A percentile compares a stretch with the other conserved stretches of the same genome.
Evolutionary conservation across 1,140 invertebrate species (phyloP).

Genomic region (Carposina sasakii): DNA sequence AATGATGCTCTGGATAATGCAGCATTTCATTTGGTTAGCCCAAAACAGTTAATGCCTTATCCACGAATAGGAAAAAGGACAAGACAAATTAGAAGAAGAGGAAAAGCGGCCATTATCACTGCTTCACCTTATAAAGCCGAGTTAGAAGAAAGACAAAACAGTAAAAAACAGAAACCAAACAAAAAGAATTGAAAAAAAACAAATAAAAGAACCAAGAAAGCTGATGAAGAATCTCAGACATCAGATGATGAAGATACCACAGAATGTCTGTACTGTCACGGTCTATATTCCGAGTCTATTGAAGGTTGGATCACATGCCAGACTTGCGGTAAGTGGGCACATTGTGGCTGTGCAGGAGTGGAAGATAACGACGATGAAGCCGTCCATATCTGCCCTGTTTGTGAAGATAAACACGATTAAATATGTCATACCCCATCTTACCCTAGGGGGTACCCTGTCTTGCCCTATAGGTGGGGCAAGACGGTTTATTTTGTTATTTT

Average conservation of each 20-base stretch:
- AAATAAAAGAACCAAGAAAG: not conserved
- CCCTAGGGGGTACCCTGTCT: no score
- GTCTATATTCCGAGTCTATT: conserved; percentile 23
- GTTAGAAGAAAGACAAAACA: conserved; percentile 16
- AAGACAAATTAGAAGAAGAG: no score
- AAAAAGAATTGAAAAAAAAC: no score
- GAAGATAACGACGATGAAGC: conserved; percentile 29
- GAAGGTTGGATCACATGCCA: conserved; percentile 30
- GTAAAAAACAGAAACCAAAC: conserved; percentile 5
- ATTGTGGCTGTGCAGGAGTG: conserved; percentile 31
- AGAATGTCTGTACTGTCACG: conserved; percentile 21
- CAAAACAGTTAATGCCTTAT: conserved; percentile 5
- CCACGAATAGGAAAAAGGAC: no score
- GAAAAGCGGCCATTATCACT: conserved; percentile 1
- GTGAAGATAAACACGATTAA: no score
- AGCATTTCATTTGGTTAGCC: conserved; percentile 1
- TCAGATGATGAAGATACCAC: conserved; percentile 16
- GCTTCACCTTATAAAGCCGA: conserved; percentile 18
- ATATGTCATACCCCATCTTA: no score
- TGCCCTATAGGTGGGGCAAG: no score
- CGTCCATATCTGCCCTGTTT: no score
- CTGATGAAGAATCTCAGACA: not conserved
- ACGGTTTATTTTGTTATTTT: no score
- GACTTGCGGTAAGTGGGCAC: conserved; percentile 30
- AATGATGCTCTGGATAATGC: no score